These are phyloP conservation scores for Bombus waltoni DNA, from an alignment of 1,140 invertebrate genomes.

Conservation along the genomic window DNA sequence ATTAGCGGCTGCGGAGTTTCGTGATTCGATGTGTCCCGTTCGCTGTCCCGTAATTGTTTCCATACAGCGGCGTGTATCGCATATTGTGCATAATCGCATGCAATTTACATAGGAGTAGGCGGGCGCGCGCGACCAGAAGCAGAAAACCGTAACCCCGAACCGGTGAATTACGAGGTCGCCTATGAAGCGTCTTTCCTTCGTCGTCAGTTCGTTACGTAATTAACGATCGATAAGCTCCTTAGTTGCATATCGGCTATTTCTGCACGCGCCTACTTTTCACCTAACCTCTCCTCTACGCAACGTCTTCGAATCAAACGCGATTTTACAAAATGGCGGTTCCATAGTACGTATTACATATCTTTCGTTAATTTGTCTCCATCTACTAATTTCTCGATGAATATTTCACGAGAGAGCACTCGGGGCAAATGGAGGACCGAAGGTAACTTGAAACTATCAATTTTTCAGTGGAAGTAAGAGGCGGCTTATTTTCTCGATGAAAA, in stretches of 20 bases:
- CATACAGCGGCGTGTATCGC: background rate
- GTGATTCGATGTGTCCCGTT: conserved; percentile 3
- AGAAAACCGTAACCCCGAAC: background rate
- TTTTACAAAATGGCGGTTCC: no score
- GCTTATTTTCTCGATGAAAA: background rate
- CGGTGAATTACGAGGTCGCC: conserved; percentile 12
- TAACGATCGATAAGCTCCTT: conserved; percentile 17
- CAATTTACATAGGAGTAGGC: background rate
- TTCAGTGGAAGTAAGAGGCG: background rate
- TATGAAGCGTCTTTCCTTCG: conserved; percentile 1
- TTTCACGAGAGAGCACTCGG: background rate
- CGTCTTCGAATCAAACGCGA: background rate
- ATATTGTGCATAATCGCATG: conserved; percentile 7
- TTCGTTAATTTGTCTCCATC: background rate
- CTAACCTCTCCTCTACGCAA: background rate
- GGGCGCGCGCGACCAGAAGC: background rate
- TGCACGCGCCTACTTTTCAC: background rate
- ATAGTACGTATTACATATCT: no score
- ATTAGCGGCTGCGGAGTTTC: conserved; percentile 1
- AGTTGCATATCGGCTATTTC: background rate
- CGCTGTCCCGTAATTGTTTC: conserved; percentile 30
- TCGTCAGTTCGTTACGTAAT: conserved; percentile 10
- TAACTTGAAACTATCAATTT: background rate
- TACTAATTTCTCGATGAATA: background rate
- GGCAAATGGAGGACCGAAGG: background rate